Conservation (phyloP, 92 coral and sea anemone genomes). For the Porites lobata region DNA sequence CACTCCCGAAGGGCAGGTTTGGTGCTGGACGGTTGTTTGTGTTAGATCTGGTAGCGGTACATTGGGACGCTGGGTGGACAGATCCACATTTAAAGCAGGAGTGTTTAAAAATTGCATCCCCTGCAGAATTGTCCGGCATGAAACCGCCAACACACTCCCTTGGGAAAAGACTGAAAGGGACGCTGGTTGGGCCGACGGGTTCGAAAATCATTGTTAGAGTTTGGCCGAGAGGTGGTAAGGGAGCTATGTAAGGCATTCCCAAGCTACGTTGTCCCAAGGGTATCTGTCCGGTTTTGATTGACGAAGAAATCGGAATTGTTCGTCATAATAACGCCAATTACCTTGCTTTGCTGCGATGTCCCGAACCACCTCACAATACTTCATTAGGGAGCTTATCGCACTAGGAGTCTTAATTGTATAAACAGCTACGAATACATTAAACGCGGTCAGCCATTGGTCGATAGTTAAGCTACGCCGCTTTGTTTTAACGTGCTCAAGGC, state of each 20-base stretch:
- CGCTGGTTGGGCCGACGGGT: no score
- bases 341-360: constrained; percentile 42
- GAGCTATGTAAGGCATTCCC: constrained; percentile 41
- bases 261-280: constrained; percentile 56
- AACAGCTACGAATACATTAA: constrained; percentile 14
- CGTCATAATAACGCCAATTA: constrained; percentile 37
- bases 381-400: constrained; percentile 37
- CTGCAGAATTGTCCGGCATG: neutral
- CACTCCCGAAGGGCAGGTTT: neutral
- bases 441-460: constrained; percentile 12
- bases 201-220: neutral
- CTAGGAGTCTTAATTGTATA: constrained; percentile 2
- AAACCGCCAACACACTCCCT: neutral
- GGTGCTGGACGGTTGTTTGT: neutral
- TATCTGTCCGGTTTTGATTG: constrained; percentile 48
- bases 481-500: constrained; percentile 12
- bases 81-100: no score
- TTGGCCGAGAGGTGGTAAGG: neutral
- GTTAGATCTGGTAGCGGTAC: neutral
- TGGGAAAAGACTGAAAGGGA: no score
- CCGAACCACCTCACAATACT: constrained; percentile 67
- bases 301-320: constrained; percentile 63
- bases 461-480: neutral
- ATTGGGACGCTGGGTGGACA: neutral
- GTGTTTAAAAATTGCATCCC: neutral